Conservation (phyloP, 1,140 invertebrate genomes). For the Aphidius gifuensis region DNA sequence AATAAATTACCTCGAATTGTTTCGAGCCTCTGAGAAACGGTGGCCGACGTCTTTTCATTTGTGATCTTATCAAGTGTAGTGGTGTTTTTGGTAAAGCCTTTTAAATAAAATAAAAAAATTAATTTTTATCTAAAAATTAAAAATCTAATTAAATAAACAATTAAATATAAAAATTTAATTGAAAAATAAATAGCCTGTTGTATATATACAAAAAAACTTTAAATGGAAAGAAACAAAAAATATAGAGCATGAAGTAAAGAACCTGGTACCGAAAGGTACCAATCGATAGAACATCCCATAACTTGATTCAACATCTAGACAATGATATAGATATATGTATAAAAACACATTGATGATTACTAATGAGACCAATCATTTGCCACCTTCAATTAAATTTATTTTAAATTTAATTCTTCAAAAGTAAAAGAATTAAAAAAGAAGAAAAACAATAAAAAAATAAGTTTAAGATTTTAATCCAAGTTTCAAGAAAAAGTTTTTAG, state of each 20-base stretch:
- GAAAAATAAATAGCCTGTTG: neutral
- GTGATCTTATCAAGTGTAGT: conserved; percentile 41
- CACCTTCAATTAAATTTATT: no score
- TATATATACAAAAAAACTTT: neutral
- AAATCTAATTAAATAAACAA: neutral
- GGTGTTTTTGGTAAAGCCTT: conserved; percentile 35
- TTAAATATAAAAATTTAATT: neutral
- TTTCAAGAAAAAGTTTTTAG: no score
- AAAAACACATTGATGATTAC: no score
- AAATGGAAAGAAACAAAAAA: conserved; percentile 18
- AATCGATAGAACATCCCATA: conserved; percentile 38
- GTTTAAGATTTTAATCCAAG: no score
- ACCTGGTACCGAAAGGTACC: conserved; percentile 49
- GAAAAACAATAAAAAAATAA: no score
- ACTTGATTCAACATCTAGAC: conserved; percentile 9
- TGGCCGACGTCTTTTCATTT: conserved; percentile 50
- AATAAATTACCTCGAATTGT: conserved; percentile 43
- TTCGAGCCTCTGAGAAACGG: conserved; percentile 47
- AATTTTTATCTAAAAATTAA: neutral
- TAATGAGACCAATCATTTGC: no score
- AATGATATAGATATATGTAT: no score
- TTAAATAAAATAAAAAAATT: conserved; percentile 20
- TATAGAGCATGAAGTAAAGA: conserved; percentile 33
- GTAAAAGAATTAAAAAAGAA: no score
- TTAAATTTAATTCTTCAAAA: no score